phyloP scores from a whole-genome alignment of 2,797 vertebrate species.

The Lophura swinhoii region DNA sequence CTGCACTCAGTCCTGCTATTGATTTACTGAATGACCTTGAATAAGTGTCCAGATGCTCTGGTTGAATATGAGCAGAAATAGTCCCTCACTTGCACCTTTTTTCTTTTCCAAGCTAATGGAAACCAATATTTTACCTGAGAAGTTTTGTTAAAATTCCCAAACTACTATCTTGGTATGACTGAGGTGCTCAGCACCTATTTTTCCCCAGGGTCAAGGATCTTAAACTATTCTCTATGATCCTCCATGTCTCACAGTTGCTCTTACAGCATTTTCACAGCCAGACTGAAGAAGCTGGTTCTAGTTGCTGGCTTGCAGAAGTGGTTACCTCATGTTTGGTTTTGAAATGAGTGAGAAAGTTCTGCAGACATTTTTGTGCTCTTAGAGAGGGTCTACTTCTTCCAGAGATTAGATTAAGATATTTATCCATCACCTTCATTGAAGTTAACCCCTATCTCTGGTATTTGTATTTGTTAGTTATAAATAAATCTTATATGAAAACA shows the following conservation, averaged over 20 bases:
- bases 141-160: not conserved
- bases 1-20: not conserved
- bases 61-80: not conserved
- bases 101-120: not conserved
- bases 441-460: not conserved
- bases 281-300: not conserved
- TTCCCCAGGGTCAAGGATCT: not conserved
- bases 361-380: not conserved
- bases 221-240: accelerated
- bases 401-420: not conserved
- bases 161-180: not conserved
- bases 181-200: accelerated
- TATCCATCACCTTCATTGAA: not conserved
- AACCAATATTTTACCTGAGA: not conserved
- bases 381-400: not conserved
- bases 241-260: not conserved
- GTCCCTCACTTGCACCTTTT: not conserved
- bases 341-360: not conserved
- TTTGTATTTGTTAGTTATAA: not conserved
- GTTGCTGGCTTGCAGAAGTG: not conserved
- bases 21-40: not conserved
- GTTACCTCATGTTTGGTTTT: not conserved
- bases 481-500: not conserved
- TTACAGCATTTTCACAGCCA: not conserved
- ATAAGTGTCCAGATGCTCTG: not conserved